Evolutionary conservation across 2,888 invertebrate species (phyloP).

Genomic region (Lysandra coridon): DNA sequence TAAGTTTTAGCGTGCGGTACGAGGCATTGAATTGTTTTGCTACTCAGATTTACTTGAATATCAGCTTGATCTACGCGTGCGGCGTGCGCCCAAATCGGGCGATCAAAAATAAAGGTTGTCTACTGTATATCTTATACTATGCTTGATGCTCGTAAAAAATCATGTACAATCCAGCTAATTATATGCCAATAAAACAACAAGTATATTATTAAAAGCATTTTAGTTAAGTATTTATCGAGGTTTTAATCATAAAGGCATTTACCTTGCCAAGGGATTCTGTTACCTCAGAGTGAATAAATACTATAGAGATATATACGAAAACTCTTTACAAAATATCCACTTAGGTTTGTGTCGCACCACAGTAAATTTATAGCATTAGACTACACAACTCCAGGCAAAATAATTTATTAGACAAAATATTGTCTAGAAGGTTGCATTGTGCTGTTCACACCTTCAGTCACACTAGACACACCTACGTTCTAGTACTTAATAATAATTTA

Average conservation of each 20-base stretch:
- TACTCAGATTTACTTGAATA: background rate
- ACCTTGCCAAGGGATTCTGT: background rate
- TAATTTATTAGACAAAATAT: background rate
- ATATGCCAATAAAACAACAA: slow-evolving; percentile 10
- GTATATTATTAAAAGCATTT: slow-evolving; percentile 13
- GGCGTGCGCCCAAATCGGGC: background rate
- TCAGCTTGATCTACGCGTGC: background rate
- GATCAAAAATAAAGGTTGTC: background rate
- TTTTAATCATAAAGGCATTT: background rate
- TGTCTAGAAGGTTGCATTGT: background rate
- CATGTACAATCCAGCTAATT: background rate
- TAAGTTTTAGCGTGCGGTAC: background rate
- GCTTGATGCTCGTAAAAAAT: slow-evolving; percentile 4
- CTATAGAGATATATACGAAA: too few relatives aligned
- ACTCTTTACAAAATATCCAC: too few relatives aligned
- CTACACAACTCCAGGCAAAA: too few relatives aligned
- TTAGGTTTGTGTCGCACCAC: too few relatives aligned
- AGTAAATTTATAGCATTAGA: too few relatives aligned
- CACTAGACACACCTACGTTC: background rate
- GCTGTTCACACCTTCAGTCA: background rate
- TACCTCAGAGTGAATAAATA: background rate
- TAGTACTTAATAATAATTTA: background rate
- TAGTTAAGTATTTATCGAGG: background rate
- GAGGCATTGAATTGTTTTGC: background rate
- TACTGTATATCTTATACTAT: background rate